Evolutionary conservation across 2,797 vertebrate genomes (phyloP).

Genomic region (Pagetopsis macropterus): DNA sequence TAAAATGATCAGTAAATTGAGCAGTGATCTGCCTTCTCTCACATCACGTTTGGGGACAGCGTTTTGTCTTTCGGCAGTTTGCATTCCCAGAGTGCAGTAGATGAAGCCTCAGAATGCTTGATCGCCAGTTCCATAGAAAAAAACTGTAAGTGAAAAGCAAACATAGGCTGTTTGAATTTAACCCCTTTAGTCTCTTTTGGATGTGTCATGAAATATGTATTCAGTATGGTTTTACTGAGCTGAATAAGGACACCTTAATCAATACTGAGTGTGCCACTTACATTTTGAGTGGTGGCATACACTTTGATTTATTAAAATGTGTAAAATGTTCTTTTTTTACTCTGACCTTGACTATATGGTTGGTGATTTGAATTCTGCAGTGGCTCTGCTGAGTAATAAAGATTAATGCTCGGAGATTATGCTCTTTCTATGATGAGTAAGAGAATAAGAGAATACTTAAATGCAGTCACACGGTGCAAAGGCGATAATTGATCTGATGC

Average conservation of each 20-base stretch:
- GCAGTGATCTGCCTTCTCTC: slow-evolving; percentile 28
- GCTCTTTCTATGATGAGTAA: slow-evolving; percentile 53
- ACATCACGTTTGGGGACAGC: slow-evolving; percentile 30
- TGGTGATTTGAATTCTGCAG: slow-evolving; percentile 61
- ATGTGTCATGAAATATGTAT: slow-evolving; percentile 55
- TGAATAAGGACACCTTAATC: slow-evolving; percentile 52
- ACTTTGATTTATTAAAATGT: slow-evolving; percentile 61
- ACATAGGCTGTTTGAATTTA: slow-evolving; percentile 24
- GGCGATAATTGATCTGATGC: slow-evolving; percentile 53
- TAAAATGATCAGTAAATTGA: slow-evolving; percentile 40
- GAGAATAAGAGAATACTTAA: slow-evolving; percentile 54
- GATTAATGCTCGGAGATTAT: slow-evolving; percentile 71
- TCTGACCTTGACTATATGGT: slow-evolving; percentile 67
- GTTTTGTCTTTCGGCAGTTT: slow-evolving; percentile 27
- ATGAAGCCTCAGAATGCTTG: slow-evolving; percentile 28
- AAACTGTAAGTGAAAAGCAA: slow-evolving; percentile 17
- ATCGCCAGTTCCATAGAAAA: slow-evolving; percentile 14
- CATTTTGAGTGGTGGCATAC: slow-evolving; percentile 44
- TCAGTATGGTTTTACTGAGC: slow-evolving; percentile 31
- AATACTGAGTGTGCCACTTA: slow-evolving; percentile 54
- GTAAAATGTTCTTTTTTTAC: slow-evolving; percentile 34
- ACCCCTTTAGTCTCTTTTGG: slow-evolving; percentile 28
- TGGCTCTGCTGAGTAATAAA: slow-evolving; percentile 68
- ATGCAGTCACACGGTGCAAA: slow-evolving; percentile 32
- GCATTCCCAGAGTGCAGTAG: slow-evolving; percentile 20